Evolutionary conservation across 2,888 invertebrate genomes (phyloP).

Genomic region (Tetropium fuscum): DNA sequence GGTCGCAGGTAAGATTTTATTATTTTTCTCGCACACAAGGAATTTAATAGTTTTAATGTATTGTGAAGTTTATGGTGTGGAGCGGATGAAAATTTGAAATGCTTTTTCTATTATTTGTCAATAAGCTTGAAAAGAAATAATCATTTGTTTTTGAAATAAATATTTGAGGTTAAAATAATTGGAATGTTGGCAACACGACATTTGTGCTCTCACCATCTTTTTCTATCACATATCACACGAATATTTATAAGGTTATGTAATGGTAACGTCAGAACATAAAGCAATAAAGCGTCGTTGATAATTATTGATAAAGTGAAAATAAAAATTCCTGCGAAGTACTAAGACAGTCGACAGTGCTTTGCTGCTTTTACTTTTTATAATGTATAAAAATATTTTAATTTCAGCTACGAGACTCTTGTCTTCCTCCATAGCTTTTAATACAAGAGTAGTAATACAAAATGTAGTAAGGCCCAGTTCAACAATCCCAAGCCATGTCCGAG

Average conservation of each 20-base stretch:
- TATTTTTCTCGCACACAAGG: slow-evolving; percentile 4
- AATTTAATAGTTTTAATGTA: slow-evolving; percentile 17
- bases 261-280: too few species aligned
- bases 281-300: too few species aligned
- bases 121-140: slow-evolving; percentile 24
- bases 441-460: slow-evolving; percentile 30
- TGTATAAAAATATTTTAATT: slow-evolving; percentile 34
- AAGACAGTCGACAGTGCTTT: too few species aligned
- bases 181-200: too few species aligned
- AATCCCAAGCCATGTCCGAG: slow-evolving; percentile 14
- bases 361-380: too few species aligned
- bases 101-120: slow-evolving; percentile 26
- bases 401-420: slow-evolving; percentile 30
- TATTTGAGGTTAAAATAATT: slow-evolving; percentile 57
- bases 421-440: slow-evolving; percentile 10
- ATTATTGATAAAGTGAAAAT: too few species aligned
- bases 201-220: too few species aligned
- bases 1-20: slow-evolving; percentile 50
- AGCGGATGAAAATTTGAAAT: slow-evolving; percentile 19
- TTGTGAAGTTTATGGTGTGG: slow-evolving; percentile 9
- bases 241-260: too few species aligned
- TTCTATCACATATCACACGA: too few species aligned
- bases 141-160: slow-evolving; percentile 35
- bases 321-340: too few species aligned
- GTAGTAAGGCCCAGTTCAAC: slow-evolving; percentile 16